phyloP scores from a whole-genome alignment of 2,113 vertebrate genomes.

The Indri indri region DNA sequence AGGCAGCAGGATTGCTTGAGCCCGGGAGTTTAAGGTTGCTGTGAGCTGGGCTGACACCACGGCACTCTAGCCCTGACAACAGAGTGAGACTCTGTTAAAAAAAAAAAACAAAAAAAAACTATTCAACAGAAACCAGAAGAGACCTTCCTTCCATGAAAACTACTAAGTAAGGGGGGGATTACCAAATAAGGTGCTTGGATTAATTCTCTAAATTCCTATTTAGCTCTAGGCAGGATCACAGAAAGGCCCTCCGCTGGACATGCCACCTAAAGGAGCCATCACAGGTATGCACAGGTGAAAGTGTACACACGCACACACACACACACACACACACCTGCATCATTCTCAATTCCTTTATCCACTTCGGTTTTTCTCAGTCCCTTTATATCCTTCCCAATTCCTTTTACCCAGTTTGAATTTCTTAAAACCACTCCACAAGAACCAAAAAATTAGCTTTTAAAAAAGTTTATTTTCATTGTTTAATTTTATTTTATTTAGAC shows the following conservation, averaged over 20 bases:
- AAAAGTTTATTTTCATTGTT: not conserved
- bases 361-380: not conserved
- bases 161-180: not conserved
- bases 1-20: too few relatives aligned
- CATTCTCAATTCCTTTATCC: not conserved
- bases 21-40: too few relatives aligned
- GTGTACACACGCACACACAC: accelerated
- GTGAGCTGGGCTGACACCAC: too few relatives aligned
- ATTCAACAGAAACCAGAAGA: not conserved
- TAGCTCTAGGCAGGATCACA: not conserved
- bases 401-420: not conserved
- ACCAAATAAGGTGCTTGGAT: not conserved
- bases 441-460: not conserved
- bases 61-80: too few relatives aligned
- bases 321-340: accelerated
- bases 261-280: not conserved
- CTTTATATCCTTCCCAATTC: not conserved
- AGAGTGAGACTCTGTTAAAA: too few relatives aligned
- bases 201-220: not conserved
- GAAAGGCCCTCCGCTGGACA: too few relatives aligned
- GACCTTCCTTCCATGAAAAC: not conserved
- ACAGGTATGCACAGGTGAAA: not conserved
- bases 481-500: not conserved
- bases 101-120: too few relatives aligned
- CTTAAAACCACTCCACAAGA: not conserved